Evolutionary conservation across 2,888 invertebrate species (phyloP), one percentile per base, ranked within the genome.

Genomic region (Drosophila vallismaia): DNA sequence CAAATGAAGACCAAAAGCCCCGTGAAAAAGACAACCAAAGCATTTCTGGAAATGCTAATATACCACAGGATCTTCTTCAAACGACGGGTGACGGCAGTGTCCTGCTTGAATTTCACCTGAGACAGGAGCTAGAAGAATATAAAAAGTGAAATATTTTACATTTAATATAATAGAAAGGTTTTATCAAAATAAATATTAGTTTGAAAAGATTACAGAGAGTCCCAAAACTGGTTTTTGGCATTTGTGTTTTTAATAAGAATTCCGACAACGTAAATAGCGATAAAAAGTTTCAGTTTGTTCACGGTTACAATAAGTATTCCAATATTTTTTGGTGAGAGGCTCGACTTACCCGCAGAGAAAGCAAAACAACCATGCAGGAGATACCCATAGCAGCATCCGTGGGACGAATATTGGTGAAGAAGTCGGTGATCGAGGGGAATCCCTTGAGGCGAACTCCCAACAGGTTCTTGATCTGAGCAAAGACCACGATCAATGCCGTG

Each of bases 31-130:
- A 97, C 96, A 33, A 96, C 93, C 12, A 97, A 89, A 12, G 96
- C 96, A 92, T 97, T 97, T 74, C 96, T 93, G 1, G 95, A 94
- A 76, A 96, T 95, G 9, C 95, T 95, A 24, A 95, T 77, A 72
- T 96, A 93, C 96, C 96, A 96, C 10, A 96, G 90, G 3, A 92
- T 73, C 89, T 94, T 94, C 80, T 93, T 93, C 7, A 94, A 55
- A 3, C 70, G 83, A 0, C 82, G 77, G 2, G 74, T 84, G 0
- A 68, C 52, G 0, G 72, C 69, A 0, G 79, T 84, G 10, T 83
- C 68, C 46, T 54, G 69, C 67, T 86, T 87, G 42, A 90, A 90
- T 19, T 79, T 86, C 1, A 90, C 72, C 49, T 85, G 84, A 24
- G 88, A 79, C 3, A 90, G 77, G 58, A 86, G 60, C 90, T 90